A percentile compares a stretch with the other conserved stretches of the same genome.
Evolutionary conservation across 2,888 invertebrate genomes (phyloP).

Genomic region (Calameuta idolon): DNA sequence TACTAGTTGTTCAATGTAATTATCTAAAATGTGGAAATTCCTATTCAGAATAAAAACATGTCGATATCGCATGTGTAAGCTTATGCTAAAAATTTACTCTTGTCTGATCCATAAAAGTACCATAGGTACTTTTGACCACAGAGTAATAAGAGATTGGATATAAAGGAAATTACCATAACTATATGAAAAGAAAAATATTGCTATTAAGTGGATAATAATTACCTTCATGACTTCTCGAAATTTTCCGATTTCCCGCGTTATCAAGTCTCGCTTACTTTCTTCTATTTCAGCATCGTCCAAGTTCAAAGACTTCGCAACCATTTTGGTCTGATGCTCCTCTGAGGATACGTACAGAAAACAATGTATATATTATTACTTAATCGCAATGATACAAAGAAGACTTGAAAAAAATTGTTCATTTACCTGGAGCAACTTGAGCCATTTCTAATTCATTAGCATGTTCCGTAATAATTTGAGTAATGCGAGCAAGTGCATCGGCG

Average conservation of each 20-base stretch:
- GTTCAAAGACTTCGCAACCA: constrained; percentile 60
- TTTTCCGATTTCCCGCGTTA: constrained; percentile 96
- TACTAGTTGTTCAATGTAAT: neutral
- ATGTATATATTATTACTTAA: neutral
- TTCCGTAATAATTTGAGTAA: constrained; percentile 85
- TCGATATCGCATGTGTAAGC: neutral
- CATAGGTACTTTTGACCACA: neutral
- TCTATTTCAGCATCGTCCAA: constrained; percentile 91
- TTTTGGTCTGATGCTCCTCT: constrained; percentile 73
- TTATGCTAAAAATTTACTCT: neutral
- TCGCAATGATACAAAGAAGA: neutral
- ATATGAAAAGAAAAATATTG: neutral
- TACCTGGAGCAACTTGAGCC: constrained; percentile 60
- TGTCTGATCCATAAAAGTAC: neutral
- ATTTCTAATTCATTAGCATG: constrained; percentile 69
- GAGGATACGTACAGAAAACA: constrained; percentile 39
- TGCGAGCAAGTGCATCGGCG: constrained; percentile 79
- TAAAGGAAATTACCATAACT: neutral
- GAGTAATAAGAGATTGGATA: neutral
- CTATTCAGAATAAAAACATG: neutral
- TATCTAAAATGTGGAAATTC: neutral
- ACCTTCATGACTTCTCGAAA: constrained; percentile 98
- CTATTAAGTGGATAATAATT: constrained; percentile 59
- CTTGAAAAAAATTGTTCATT: constrained; percentile 5
- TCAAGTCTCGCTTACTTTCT: constrained; percentile 95